Base-by-base conservation (phyloP, 2,888 invertebrate species). In the Drosophila antonietae region DNA sequence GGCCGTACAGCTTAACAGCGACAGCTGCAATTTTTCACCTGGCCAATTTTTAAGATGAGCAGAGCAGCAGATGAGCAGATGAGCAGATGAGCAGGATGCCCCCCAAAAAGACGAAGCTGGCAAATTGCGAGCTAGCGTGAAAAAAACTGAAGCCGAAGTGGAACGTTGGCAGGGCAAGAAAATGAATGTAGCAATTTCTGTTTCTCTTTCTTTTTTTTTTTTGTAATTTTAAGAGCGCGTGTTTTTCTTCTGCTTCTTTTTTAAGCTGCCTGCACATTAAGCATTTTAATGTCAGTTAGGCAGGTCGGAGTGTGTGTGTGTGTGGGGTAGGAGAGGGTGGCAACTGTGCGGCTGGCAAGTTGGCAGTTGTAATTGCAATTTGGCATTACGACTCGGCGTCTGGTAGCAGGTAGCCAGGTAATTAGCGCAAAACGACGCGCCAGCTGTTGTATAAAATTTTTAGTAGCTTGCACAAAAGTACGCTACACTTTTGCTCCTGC, bases 1-100 rank as follows among this genome's bases (percentile, higher is more conserved):
- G 68, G 53, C 68, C 28, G 47, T 51, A 28, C 69, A 65, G 51
- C 63, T 60, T 76, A 66, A 75, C 81, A 84, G 68, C 78, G 78
- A 90, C 91, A 91, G 91, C 91, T 91, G 91, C 91, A 91, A 90
- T 91, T 91, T 91, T 91, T 91, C 91, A 91, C 90, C 91, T 91
- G 91, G 89, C 73, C 86, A 91, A 87, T 89, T 91, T 90, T 89
- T 71, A 89, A 91, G 91, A 91, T 89, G 91, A 89, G 83, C 88
- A 67, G 51, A 18, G 15, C 23, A 14, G 46, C 23, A 44, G 20
- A 2, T 28, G 47, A n/a, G 69, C 69, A 68, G 14, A 20, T 20
- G 20, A 14, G 46, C 23, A 44, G 20, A 2, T 28, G 47, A n/a
- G 69, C 69, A 68, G 14, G 20, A 73, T 46, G 68, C 72, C 65